Percentiles rank a stretch among this genome's conserved stretches.
Evolutionary conservation across 2,888 invertebrate genomes (phyloP).

Genomic region (Orthosia incerta): DNA sequence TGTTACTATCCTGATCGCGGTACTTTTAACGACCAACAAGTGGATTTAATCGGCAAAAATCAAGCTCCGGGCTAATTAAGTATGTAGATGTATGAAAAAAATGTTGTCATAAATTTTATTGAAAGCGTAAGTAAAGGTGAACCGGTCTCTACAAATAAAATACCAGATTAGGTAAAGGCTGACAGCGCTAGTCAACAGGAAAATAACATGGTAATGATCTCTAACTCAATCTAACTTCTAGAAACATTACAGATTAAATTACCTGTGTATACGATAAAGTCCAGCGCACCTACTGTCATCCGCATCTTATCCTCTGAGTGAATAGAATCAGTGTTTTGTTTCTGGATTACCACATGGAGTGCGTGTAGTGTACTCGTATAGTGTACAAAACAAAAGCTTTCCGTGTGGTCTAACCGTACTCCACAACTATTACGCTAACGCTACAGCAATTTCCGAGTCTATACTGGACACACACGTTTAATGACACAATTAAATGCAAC

Average conservation of each 20-base stretch:
- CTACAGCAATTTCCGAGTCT: conserved; percentile 34
- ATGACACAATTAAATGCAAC: conserved; percentile 44
- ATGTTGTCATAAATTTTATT: conserved; percentile 22
- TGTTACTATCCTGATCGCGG: background rate
- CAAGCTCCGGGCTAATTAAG: conserved; percentile 2
- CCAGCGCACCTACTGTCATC: background rate
- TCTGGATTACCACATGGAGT: conserved; percentile 12
- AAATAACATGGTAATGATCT: conserved; percentile 18
- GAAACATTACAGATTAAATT: background rate
- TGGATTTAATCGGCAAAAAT: background rate
- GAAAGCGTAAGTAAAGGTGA: conserved; percentile 48
- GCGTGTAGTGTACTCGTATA: background rate
- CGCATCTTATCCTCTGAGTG: background rate
- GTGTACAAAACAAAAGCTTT: conserved; percentile 25
- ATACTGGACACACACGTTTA: conserved; percentile 21
- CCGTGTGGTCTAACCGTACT: conserved; percentile 21
- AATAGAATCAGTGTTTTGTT: background rate
- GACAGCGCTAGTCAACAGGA: background rate
- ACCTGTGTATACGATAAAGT: conserved; percentile 6
- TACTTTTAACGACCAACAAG: background rate
- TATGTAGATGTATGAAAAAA: background rate
- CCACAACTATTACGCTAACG: conserved; percentile 16
- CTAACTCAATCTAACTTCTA: conserved; percentile 11
- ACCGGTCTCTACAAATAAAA: conserved; percentile 31
- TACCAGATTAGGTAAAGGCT: conserved; percentile 18